phyloP scores from a whole-genome alignment of 2,888 invertebrate genomes.

The Diadromus collaris region DNA sequence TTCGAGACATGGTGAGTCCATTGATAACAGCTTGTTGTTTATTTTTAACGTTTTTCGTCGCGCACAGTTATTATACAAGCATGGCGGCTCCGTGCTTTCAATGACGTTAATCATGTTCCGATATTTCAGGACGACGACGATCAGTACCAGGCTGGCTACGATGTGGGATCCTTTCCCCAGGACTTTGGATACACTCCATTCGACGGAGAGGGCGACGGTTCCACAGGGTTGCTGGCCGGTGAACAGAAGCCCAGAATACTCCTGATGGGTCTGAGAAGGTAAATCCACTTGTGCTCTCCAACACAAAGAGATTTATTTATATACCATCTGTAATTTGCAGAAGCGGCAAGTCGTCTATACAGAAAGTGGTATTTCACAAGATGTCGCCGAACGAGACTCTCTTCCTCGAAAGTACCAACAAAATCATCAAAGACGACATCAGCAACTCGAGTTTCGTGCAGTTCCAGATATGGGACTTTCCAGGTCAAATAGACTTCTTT shows the following conservation, averaged over 20 bases:
- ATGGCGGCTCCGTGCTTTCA: not conserved
- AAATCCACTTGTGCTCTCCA: not conserved
- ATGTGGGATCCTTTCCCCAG: slow-evolving; percentile 91
- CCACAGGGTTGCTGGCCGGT: slow-evolving; percentile 80
- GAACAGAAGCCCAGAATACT: slow-evolving; percentile 96
- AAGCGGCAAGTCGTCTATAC: slow-evolving; percentile 99
- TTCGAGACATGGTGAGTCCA: slow-evolving; percentile 52
- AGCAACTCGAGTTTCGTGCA: slow-evolving; percentile 99
- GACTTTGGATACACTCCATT: slow-evolving; percentile 96
- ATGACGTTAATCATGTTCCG: not conserved
- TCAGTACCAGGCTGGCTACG: slow-evolving; percentile 80
- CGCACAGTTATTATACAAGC: not conserved
- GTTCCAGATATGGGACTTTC: slow-evolving; percentile 99
- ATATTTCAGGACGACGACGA: slow-evolving; percentile 79
- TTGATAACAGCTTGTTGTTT: slow-evolving; percentile 13
- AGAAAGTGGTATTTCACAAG: slow-evolving; percentile 99
- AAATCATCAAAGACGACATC: slow-evolving; percentile 99
- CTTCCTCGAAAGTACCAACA: slow-evolving; percentile 98
- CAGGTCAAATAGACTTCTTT: slow-evolving; percentile 99
- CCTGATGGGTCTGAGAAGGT: slow-evolving; percentile 96
- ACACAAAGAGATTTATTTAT: not conserved
- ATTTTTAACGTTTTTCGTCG: not conserved
- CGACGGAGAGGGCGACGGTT: slow-evolving; percentile 89
- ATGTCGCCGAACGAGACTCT: slow-evolving; percentile 99
- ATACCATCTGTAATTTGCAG: slow-evolving; percentile 81